These are phyloP conservation scores for Sebastes cheni DNA, from an alignment of 2,797 vertebrate genomes.

Conservation along the genomic window DNA sequence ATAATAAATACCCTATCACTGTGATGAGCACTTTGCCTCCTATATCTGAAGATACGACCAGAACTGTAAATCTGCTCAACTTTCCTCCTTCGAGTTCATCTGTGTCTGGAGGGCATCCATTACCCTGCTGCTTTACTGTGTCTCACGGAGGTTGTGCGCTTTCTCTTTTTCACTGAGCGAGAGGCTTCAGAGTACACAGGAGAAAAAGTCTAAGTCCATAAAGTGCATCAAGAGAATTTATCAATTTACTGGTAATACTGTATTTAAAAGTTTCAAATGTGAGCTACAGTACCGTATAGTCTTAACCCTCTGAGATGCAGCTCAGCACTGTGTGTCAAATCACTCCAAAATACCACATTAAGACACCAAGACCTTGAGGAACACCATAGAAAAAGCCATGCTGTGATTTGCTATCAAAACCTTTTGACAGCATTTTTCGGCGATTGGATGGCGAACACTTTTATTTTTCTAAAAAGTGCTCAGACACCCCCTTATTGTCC, in stretches of 20 bases:
- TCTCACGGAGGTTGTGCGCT: slow-evolving; percentile 26
- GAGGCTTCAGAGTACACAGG: background rate
- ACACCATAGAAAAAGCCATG: no score
- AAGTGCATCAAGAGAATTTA: slow-evolving; percentile 11
- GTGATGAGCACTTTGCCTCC: slow-evolving; percentile 62
- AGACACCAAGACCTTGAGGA: no score
- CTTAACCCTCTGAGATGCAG: no score
- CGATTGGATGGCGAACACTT: no score
- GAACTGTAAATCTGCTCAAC: slow-evolving; percentile 75
- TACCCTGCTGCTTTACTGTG: slow-evolving; percentile 33
- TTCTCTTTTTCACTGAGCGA: slow-evolving; percentile 13
- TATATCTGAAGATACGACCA: slow-evolving; percentile 58
- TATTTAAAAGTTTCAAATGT: background rate
- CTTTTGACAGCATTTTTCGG: no score
- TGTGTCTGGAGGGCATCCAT: slow-evolving; percentile 49
- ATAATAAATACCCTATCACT: slow-evolving; percentile 78
- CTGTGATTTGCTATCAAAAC: no score
- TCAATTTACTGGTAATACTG: background rate
- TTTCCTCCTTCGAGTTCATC: slow-evolving; percentile 61
- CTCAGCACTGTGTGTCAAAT: no score
- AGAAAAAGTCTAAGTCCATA: slow-evolving; percentile 1
- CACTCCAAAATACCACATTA: no score
- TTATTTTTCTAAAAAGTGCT: no score
- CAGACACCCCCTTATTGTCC: no score
- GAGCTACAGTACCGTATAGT: background rate